Conservation (phyloP, 2,888 invertebrate genomes). For the Oscheius myriophilus region DNA sequence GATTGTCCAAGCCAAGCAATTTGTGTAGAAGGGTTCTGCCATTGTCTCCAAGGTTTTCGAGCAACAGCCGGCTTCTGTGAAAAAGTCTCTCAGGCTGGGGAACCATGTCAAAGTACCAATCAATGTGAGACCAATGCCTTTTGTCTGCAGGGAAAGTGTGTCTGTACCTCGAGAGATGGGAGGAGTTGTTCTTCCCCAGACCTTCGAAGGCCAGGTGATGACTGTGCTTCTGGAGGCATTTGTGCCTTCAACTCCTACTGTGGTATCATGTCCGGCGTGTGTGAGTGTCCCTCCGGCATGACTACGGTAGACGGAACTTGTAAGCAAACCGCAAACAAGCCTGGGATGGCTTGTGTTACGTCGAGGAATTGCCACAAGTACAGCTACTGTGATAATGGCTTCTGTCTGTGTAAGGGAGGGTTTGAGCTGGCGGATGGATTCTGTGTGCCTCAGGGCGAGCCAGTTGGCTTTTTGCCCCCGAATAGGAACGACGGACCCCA, state of each 20-base stretch:
- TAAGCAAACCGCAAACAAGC: slow-evolving; percentile 52
- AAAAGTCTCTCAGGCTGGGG: slow-evolving; percentile 41
- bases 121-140: slow-evolving; percentile 49
- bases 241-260: slow-evolving; percentile 62
- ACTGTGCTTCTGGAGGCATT: slow-evolving; percentile 49
- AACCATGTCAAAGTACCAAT: slow-evolving; percentile 44
- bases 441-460: slow-evolving; percentile 43
- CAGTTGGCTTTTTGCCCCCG: slow-evolving; percentile 25
- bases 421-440: slow-evolving; percentile 46
- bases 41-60: slow-evolving; percentile 62
- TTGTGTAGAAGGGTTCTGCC: slow-evolving; percentile 60
- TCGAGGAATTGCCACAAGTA: slow-evolving; percentile 61
- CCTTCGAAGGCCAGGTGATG: slow-evolving; percentile 62
- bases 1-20: slow-evolving; percentile 55
- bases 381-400: slow-evolving; percentile 67
- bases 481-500: slow-evolving; percentile 41
- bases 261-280: slow-evolving; percentile 63
- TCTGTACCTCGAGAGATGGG: slow-evolving; percentile 38
- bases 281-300: slow-evolving; percentile 67
- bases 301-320: slow-evolving; percentile 51
- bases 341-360: slow-evolving; percentile 61
- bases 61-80: slow-evolving; percentile 53
- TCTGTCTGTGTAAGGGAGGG: slow-evolving; percentile 59
- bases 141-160: slow-evolving; percentile 49
- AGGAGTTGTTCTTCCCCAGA: slow-evolving; percentile 45